Percentiles rank a stretch among this genome's conserved stretches.
Conservation (phyloP, 2,888 invertebrate genomes). For the Xestia xanthographa region DNA sequence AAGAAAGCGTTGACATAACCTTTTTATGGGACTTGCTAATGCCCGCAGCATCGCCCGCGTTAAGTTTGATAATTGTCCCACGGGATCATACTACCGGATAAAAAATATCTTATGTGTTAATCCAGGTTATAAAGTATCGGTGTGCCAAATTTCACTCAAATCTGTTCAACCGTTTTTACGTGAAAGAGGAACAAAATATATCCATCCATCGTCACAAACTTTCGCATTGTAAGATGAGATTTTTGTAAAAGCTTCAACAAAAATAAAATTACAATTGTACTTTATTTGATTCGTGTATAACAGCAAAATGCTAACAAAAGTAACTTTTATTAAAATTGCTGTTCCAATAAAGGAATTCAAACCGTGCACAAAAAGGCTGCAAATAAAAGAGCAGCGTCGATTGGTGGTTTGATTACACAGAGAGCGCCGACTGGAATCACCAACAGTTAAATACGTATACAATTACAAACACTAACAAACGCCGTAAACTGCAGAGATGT, state of each 20-base stretch:
- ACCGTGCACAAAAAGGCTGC: constrained; percentile 32
- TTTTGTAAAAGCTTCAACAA: constrained; percentile 1
- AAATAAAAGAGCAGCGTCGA: constrained; percentile 59
- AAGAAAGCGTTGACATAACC: constrained; percentile 39
- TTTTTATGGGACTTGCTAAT: not conserved
- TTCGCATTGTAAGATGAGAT: not conserved
- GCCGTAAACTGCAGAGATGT: constrained; percentile 65
- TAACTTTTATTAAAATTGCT: constrained; percentile 49
- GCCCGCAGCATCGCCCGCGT: no score
- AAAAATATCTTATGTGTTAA: no score
- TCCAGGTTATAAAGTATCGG: no score
- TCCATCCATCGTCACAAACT: no score
- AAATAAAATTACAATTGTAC: not conserved
- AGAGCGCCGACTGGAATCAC: constrained; percentile 51
- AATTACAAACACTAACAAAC: constrained; percentile 64
- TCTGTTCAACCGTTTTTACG: no score
- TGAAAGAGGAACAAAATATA: no score
- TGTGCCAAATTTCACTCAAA: no score
- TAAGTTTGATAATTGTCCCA: no score
- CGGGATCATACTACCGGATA: no score
- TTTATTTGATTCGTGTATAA: constrained; percentile 5
- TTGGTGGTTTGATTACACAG: constrained; percentile 65
- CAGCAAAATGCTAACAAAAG: constrained; percentile 25
- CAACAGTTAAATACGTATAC: constrained; percentile 65
- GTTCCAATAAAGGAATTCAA: constrained; percentile 45